These are phyloP conservation scores for Thermophis baileyi DNA, from an alignment of 2,113 vertebrate genomes.

Conservation along the genomic window DNA sequence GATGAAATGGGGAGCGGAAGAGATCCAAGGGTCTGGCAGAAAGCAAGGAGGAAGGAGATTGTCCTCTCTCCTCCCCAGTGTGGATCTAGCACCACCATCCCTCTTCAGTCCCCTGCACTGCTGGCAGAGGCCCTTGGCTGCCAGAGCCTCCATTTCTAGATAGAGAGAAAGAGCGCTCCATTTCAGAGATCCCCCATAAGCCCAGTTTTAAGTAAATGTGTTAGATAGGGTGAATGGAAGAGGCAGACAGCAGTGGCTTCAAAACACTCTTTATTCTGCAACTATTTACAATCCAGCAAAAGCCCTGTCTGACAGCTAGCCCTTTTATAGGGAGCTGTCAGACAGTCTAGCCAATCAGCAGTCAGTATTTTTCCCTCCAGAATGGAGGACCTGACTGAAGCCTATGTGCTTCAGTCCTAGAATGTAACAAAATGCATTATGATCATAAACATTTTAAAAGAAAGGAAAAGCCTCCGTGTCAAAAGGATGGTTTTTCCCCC, in stretches of 20 bases:
- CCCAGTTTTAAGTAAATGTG: not conserved
- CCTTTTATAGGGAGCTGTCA: too few species aligned
- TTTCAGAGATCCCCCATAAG: not conserved
- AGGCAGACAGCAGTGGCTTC: too few species aligned
- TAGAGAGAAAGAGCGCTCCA: not conserved
- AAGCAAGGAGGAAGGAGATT: not conserved
- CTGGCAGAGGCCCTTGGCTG: not conserved
- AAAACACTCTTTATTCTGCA: too few species aligned
- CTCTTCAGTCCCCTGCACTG: not conserved
- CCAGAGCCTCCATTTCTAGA: not conserved
- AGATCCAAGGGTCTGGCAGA: not conserved
- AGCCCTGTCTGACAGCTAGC: too few species aligned
- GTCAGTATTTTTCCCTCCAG: too few species aligned
- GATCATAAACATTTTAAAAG: not conserved
- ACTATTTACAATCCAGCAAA: too few species aligned
- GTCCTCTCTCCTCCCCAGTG: too few species aligned
- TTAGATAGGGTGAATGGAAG: too few species aligned
- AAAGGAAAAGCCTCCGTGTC: not conserved
- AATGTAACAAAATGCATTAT: too few species aligned
- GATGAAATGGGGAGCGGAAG: not conserved
- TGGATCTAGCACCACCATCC: not conserved
- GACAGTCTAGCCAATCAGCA: too few species aligned
- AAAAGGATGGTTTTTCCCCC: not conserved
- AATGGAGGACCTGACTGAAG: too few species aligned
- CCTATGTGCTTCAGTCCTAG: too few species aligned